Evolutionary conservation across 2,113 vertebrate species (phyloP), one percentile per base, ranked within the genome.

Genomic region (Microcebus ravelobensis): DNA sequence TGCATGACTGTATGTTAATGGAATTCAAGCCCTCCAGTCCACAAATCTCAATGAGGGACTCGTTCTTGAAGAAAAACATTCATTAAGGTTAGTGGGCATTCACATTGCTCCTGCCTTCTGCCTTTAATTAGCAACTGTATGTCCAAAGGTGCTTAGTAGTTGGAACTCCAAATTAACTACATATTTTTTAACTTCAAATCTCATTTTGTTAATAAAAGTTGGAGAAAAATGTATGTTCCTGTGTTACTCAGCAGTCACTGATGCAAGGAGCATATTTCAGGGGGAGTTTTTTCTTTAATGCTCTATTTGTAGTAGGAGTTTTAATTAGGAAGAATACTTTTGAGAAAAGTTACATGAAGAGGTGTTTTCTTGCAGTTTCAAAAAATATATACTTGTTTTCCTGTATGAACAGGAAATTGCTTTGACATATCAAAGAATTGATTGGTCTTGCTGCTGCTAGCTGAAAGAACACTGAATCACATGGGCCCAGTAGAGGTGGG

Each of bases 401-500:
- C 77, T 31, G 18, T 74, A 93, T 86, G 87, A 97, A 42, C 87
- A 97, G 97, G 95, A 96, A 96, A 96, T 98, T 97, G 85, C 87
- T 98, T 96, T 98, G 97, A 90, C 91, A 82, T 98, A 96, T 96
- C 97, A 97, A 97, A 98, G 95, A 92, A 92, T 25, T 63, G n/a
- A 91, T 27, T 65, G n/a, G 55, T 96, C 96, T 95, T 98, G 71
- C 85, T 89, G 68, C 85, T 89, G 77, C 90, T 88, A 67, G 52
- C 77, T 83, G 74, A 91, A 92, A 76, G 97, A 34, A 94, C 90
- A 57, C 50, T 68, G 88, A 76, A 13, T 7, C 61, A 25, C 45
- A 15, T 36, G 20, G n/a, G 80, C 83, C 74, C 76, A 55, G 92
- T 67, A 55, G 31, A 96, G 95, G 90, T 88, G 6, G 57, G 83